These are phyloP conservation scores for Trachymyrmex septentrionalis DNA, from an alignment of 1,140 invertebrate genomes.

Conservation along the genomic window DNA sequence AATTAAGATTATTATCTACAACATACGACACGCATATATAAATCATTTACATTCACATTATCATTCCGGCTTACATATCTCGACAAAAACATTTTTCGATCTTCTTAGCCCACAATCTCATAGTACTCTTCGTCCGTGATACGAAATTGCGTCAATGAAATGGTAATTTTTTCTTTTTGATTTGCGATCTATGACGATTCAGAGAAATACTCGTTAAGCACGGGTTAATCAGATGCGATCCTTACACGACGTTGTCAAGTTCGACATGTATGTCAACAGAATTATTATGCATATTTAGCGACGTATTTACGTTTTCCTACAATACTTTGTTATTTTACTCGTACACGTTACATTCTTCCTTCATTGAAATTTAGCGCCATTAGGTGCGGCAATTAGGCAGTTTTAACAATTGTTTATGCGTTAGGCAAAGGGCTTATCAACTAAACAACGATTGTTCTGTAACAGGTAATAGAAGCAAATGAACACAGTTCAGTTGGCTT, in stretches of 20 bases:
- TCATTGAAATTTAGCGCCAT: slow-evolving; percentile 32
- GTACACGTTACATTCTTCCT: slow-evolving; percentile 38
- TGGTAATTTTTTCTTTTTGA: slow-evolving; percentile 15
- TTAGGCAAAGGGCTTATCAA: slow-evolving; percentile 25
- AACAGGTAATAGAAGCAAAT: slow-evolving; percentile 8
- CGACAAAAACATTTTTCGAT: slow-evolving; percentile 67
- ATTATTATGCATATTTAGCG: slow-evolving; percentile 46
- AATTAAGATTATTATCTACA: slow-evolving; percentile 68
- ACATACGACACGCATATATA: slow-evolving; percentile 72
- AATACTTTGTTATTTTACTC: slow-evolving; percentile 26
- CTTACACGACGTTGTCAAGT: slow-evolving; percentile 43
- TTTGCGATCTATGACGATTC: slow-evolving; percentile 56
- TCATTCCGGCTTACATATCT: slow-evolving; percentile 56
- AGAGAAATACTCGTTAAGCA: slow-evolving; percentile 47
- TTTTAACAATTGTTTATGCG: slow-evolving; percentile 66
- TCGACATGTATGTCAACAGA: not conserved
- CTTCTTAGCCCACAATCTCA: slow-evolving; percentile 68
- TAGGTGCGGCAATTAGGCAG: slow-evolving; percentile 66
- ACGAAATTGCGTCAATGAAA: slow-evolving; percentile 71
- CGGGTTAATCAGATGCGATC: slow-evolving; percentile 51
- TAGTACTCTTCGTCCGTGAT: slow-evolving; percentile 52
- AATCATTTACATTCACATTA: slow-evolving; percentile 75
- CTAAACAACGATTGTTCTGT: slow-evolving; percentile 24
- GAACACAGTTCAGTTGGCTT: not conserved
- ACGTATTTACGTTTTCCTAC: slow-evolving; percentile 63